Evolutionary conservation across 2,797 vertebrate genomes (phyloP).

Genomic region (Pangasius sanitwongsei): DNA sequence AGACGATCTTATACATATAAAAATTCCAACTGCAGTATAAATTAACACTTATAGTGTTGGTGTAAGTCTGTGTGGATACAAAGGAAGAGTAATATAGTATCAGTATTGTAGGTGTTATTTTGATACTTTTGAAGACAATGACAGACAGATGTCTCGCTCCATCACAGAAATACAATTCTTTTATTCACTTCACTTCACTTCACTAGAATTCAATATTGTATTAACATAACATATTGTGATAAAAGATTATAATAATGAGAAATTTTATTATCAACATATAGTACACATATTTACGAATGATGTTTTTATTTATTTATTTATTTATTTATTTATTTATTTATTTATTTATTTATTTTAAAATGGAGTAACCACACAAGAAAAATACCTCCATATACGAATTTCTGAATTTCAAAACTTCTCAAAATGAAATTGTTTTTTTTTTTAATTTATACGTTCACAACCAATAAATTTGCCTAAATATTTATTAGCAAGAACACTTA

Average conservation of each 20-base stretch:
- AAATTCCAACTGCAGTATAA: background rate
- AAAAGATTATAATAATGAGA: background rate
- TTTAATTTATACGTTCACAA: background rate
- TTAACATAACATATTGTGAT: background rate
- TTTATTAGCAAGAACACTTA: background rate
- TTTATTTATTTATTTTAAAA: too few relatives aligned
- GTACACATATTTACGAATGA: background rate
- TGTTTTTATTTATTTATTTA: too few relatives aligned
- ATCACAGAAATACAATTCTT: background rate
- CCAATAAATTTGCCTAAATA: background rate
- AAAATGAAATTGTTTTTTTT: background rate
- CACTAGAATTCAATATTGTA: background rate
- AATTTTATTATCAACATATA: background rate
- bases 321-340: too few relatives aligned
- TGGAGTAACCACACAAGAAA: background rate
- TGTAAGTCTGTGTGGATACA: background rate
- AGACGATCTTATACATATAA: background rate
- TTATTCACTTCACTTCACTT: too few relatives aligned
- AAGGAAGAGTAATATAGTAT: background rate
- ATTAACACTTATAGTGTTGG: background rate
- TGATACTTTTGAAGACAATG: background rate
- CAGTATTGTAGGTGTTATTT: background rate
- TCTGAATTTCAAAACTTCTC: background rate
- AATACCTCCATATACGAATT: background rate
- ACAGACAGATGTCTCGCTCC: background rate